Conservation (phyloP, 2,888 invertebrate genomes). For the Rhogogaster chlorosoma region DNA sequence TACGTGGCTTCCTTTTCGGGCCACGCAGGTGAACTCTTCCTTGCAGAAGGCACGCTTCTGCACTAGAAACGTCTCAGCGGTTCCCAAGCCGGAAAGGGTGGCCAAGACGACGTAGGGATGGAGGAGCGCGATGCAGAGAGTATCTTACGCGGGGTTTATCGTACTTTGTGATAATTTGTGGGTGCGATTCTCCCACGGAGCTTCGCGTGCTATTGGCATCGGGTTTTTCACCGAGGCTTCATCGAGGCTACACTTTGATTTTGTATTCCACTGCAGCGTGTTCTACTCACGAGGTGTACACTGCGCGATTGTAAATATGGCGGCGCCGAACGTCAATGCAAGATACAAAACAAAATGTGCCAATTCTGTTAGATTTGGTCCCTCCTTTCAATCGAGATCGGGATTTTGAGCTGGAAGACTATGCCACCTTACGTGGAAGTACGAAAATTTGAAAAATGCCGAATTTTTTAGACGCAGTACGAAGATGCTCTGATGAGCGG, state of each 20-base stretch:
- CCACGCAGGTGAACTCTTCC: neutral
- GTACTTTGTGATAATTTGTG: neutral
- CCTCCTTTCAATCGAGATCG: neutral
- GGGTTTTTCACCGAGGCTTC: neutral
- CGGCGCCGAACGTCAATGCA: neutral
- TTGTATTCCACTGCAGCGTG: neutral
- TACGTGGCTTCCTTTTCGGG: slow-evolving; percentile 4
- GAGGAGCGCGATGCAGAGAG: neutral
- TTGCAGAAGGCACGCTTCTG: neutral
- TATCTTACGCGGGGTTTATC: neutral
- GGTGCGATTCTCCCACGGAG: too few species aligned
- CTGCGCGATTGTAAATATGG: neutral
- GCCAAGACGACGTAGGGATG: neutral
- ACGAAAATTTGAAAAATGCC: neutral
- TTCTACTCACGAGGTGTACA: neutral
- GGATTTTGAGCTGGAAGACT: neutral
- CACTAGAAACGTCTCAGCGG: neutral
- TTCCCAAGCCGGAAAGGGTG: neutral
- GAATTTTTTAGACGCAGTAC: neutral
- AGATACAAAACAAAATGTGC: neutral
- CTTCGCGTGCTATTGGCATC: neutral
- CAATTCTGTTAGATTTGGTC: neutral
- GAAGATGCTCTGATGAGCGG: neutral
- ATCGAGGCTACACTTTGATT: neutral
- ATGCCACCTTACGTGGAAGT: neutral